Evolutionary conservation across 1,140 invertebrate genomes (phyloP), one percentile per base, ranked within the genome.

Genomic region (Leptoteleia sp.): DNA sequence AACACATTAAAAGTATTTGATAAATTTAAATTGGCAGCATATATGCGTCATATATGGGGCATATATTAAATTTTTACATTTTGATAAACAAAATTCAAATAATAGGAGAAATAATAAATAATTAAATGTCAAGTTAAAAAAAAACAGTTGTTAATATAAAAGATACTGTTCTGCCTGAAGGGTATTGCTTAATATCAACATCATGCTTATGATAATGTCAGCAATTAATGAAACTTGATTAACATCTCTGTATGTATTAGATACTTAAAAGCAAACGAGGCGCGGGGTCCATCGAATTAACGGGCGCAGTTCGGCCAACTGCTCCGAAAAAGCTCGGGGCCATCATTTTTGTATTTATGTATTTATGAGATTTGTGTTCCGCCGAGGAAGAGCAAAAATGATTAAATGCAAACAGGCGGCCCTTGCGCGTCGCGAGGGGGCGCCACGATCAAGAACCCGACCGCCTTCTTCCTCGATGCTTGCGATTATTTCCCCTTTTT

Each of bases 291-390:
- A 50, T 64, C 61, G 57, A 70, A 70, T 84, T 81, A 73, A 64
- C 78, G 57, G 9, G 42, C 52, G 29, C 29, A 33, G 37, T 40
- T 43, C 27, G 43, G 25, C 59, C 19, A 54, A 3, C 40, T 42
- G 40, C 45, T 35, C 71, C 25, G 15, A 55, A 55, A 45, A 37
- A 73, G 68, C 73, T 67, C 67, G 38, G 43, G 64, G 61, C 35
- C 59, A 72, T 80, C 79, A 72, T 84, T 88, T 87, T 85, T 81
- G 45, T 83, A 85, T 85, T 87, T 85, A 87, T 83, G 81, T 86
- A 87, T 89, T 88, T 87, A 88, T 88, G 83, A 87, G 81, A 88
- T 87, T 87, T 84, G 82, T 79, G 79, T 73, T 83, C 68, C 76
- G 55, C 12, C 65, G 73, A 79, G 68, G 70, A 76, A 65, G 67